Evolutionary conservation across 1,140 invertebrate species (phyloP).

Genomic region (Amyelois transitella): DNA sequence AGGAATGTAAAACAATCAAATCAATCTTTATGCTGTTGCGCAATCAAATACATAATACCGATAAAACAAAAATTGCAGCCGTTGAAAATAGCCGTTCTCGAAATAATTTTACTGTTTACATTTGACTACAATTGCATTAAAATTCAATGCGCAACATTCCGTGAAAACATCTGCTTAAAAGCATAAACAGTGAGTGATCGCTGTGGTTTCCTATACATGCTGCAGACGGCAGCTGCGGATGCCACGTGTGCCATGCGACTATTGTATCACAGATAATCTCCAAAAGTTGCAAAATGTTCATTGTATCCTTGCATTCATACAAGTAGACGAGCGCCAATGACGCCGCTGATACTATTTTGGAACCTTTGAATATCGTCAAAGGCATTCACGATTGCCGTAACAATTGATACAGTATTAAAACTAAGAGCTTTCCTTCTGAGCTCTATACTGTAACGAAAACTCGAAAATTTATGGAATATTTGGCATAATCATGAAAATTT

Average conservation of each 20-base stretch:
- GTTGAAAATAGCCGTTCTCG: neutral
- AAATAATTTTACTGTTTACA: neutral
- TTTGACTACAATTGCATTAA: neutral
- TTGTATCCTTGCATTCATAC: neutral
- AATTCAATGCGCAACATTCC: constrained; percentile 9
- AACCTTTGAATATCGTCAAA: neutral
- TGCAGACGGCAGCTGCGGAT: constrained; percentile 4
- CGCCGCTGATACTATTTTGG: constrained; percentile 12
- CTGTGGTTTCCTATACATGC: constrained; percentile 1
- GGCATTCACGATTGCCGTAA: no score
- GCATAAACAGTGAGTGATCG: neutral
- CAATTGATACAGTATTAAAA: no score
- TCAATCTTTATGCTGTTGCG: neutral
- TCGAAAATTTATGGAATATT: no score
- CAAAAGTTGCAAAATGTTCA: neutral
- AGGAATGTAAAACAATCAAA: neutral
- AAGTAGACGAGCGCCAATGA: constrained; percentile 4
- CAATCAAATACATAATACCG: neutral
- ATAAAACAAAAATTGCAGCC: neutral
- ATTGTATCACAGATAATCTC: constrained; percentile 2
- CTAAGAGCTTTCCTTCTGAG: no score
- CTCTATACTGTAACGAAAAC: no score
- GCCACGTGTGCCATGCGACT: neutral
- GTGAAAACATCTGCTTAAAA: constrained; percentile 5
- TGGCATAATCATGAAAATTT: no score